phyloP scores from a whole-genome alignment of 2,888 invertebrate species.

The Orchesella flavescens region DNA sequence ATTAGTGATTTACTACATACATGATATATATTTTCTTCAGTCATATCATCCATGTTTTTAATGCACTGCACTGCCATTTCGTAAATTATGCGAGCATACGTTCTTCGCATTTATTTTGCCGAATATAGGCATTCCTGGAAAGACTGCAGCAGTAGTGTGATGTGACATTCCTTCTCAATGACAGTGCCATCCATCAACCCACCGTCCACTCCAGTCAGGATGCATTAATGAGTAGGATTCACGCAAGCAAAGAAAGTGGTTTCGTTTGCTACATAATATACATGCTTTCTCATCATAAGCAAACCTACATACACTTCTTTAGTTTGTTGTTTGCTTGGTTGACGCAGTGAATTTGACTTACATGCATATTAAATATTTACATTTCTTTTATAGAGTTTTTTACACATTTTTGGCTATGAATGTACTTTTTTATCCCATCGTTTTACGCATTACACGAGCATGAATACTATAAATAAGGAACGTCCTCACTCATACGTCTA shows the following conservation, averaged over 20 bases:
- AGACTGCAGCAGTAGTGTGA: no score
- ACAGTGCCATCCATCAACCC: conserved; percentile 51
- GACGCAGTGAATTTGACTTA: not conserved
- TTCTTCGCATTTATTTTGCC: not conserved
- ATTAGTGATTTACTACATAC: no score
- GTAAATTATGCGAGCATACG: not conserved
- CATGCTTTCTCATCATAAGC: not conserved
- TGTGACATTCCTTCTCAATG: conserved; percentile 11
- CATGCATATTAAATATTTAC: conserved; percentile 45
- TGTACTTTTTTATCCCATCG: no score
- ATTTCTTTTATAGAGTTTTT: no score
- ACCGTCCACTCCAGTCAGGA: conserved; percentile 24
- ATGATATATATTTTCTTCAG: no score
- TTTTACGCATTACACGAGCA: no score
- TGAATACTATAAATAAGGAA: no score
- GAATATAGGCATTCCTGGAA: no score
- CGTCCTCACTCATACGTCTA: no score
- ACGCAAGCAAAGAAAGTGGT: conserved; percentile 24
- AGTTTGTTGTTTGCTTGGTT: not conserved
- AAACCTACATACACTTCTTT: no score
- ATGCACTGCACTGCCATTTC: not conserved
- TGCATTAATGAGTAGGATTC: conserved; percentile 42
- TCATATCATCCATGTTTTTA: not conserved
- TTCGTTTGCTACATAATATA: not conserved
- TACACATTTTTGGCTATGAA: no score